Percentiles rank a stretch among this genome's conserved stretches.
phyloP scores from a whole-genome alignment of 1,140 invertebrate species.

The Temnothorax curvispinosus region DNA sequence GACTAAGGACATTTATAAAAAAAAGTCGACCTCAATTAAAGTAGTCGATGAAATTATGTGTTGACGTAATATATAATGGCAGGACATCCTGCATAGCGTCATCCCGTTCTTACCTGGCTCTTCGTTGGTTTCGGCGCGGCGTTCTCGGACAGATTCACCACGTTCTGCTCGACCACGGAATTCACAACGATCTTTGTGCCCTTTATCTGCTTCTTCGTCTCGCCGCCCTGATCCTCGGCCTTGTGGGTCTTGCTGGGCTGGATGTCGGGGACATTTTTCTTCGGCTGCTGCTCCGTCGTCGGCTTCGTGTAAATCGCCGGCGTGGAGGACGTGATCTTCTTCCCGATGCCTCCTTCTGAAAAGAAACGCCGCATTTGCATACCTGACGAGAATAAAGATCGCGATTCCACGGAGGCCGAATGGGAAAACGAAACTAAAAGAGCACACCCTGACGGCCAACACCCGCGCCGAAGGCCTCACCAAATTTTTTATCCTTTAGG shows the following conservation, averaged over 20 bases:
- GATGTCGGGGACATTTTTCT: slow-evolving; percentile 79
- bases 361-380: slow-evolving; percentile 44
- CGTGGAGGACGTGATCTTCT: slow-evolving; percentile 53
- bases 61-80: neutral
- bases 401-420: neutral
- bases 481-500: neutral
- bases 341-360: slow-evolving; percentile 56
- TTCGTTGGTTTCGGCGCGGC: slow-evolving; percentile 52
- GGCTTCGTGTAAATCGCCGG: slow-evolving; percentile 82
- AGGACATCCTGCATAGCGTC: neutral
- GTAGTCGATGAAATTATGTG: neutral
- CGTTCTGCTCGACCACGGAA: slow-evolving; percentile 78
- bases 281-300: slow-evolving; percentile 64
- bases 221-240: slow-evolving; percentile 68
- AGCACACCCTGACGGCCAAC: neutral
- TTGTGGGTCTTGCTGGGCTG: slow-evolving; percentile 83
- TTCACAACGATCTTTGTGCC: slow-evolving; percentile 81
- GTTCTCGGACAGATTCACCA: slow-evolving; percentile 65
- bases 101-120: slow-evolving; percentile 66
- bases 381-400: slow-evolving; percentile 27
- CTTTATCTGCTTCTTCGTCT: slow-evolving; percentile 79
- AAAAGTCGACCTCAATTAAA: neutral
- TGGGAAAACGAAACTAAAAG: slow-evolving; percentile 5
- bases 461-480: neutral
- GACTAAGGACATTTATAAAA: neutral